Evolutionary conservation across 1,140 invertebrate genomes (phyloP).

Genomic region (Hylaeus anthracinus): DNA sequence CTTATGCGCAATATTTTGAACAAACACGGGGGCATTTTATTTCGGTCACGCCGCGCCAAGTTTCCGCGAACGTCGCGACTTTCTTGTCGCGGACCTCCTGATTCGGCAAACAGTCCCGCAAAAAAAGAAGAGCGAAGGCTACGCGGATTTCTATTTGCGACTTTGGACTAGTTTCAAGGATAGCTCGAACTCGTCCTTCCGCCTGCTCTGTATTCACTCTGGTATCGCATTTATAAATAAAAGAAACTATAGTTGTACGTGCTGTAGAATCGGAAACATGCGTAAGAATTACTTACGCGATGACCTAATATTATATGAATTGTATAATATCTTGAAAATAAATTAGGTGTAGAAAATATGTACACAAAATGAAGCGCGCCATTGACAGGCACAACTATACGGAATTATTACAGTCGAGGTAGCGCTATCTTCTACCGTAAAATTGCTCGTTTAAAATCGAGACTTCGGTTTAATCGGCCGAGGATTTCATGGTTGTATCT

Average conservation of each 20-base stretch:
- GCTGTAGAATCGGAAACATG: too few relatives aligned
- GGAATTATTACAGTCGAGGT: slow-evolving; percentile 45
- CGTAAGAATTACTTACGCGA: too few relatives aligned
- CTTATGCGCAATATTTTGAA: slow-evolving; percentile 56
- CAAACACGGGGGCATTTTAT: slow-evolving; percentile 39
- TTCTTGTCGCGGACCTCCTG: too few relatives aligned
- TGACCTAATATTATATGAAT: too few relatives aligned
- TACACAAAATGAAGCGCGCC: slow-evolving; percentile 1
- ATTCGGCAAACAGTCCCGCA: too few relatives aligned
- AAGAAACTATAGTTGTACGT: too few relatives aligned
- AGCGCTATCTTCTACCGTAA: slow-evolving; percentile 40
- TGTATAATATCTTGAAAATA: too few relatives aligned
- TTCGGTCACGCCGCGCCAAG: not conserved
- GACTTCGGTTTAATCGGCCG: slow-evolving; percentile 47
- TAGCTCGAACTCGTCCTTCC: too few relatives aligned
- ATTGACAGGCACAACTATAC: slow-evolving; percentile 25
- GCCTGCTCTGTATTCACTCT: not conserved
- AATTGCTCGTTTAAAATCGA: slow-evolving; percentile 52
- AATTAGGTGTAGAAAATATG: too few relatives aligned
- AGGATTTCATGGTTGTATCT: slow-evolving; percentile 46
- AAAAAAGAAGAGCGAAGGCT: not conserved
- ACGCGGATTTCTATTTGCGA: not conserved
- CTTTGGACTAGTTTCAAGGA: not conserved
- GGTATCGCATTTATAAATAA: too few relatives aligned
- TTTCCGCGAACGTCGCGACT: not conserved